phyloP scores from a whole-genome alignment of 2,888 invertebrate species.

The Campoplex capitator region DNA sequence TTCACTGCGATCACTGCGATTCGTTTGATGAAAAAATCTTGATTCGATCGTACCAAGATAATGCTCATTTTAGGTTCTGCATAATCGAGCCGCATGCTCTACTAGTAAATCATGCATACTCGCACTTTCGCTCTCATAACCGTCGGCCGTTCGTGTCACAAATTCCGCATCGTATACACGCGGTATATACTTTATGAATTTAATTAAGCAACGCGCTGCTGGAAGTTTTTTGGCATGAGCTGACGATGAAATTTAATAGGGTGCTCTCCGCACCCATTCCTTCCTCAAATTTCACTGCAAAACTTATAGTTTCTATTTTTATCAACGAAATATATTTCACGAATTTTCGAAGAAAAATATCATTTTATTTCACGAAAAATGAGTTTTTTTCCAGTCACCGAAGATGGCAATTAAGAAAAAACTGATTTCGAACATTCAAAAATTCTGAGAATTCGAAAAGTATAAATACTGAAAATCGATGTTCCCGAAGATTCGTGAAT shows the following conservation, averaged over 20 bases:
- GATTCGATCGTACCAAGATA: no score
- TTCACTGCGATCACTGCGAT: background rate
- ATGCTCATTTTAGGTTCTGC: background rate
- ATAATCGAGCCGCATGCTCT: conserved; percentile 42
- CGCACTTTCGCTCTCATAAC: conserved; percentile 55
- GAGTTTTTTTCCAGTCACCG: no score
- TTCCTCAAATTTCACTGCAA: background rate
- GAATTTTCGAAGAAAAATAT: background rate
- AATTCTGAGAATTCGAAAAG: background rate
- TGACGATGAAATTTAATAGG: background rate
- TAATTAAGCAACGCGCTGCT: background rate
- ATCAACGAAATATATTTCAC: background rate
- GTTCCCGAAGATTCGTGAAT: conserved; percentile 21
- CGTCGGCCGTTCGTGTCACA: conserved; percentile 37
- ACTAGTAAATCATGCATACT: conserved; percentile 18
- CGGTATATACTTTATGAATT: background rate
- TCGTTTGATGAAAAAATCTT: background rate
- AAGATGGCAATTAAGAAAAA: background rate
- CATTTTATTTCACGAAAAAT: background rate
- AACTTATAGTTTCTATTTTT: background rate
- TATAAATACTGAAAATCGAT: conserved; percentile 22
- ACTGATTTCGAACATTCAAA: background rate
- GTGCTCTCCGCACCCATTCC: background rate
- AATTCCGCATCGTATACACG: background rate
- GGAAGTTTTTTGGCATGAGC: background rate